Conservation (phyloP, 2,797 vertebrate species). For the Dallia pectoralis region DNA sequence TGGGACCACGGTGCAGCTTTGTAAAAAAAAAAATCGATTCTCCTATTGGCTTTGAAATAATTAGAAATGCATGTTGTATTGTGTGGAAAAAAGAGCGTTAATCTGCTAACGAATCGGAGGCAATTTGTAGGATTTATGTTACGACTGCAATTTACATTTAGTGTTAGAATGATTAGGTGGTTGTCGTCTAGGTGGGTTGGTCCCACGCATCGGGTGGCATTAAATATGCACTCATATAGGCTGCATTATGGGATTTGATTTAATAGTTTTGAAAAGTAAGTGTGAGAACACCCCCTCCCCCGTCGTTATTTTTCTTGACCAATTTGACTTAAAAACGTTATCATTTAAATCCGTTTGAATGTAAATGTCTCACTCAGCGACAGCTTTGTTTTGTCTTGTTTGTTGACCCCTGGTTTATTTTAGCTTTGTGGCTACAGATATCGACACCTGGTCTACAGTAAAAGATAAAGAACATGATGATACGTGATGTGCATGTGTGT, state of each 20-base stretch:
- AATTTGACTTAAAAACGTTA: slow-evolving; percentile 27
- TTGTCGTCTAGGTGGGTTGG: slow-evolving; percentile 61
- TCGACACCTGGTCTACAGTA: slow-evolving; percentile 54
- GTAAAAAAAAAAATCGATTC: slow-evolving; percentile 55
- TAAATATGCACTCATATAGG: slow-evolving; percentile 48
- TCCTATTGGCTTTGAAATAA: slow-evolving; percentile 68
- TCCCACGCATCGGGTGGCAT: slow-evolving; percentile 56
- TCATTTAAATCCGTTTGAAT: no score
- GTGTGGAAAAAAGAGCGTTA: slow-evolving; percentile 52
- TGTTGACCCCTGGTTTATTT: slow-evolving; percentile 30
- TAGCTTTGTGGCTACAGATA: slow-evolving; percentile 34
- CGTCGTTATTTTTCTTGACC: slow-evolving; percentile 18
- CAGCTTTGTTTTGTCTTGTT: slow-evolving; percentile 27
- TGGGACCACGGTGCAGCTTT: slow-evolving; percentile 26
- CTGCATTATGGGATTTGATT: slow-evolving; percentile 56
- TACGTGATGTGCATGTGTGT: slow-evolving; percentile 58
- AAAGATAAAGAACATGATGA: slow-evolving; percentile 54
- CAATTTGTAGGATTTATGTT: slow-evolving; percentile 60
- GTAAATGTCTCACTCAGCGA: no score
- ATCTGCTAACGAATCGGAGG: slow-evolving; percentile 61
- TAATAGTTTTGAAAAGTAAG: slow-evolving; percentile 49
- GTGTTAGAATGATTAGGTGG: slow-evolving; percentile 46
- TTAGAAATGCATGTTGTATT: slow-evolving; percentile 57
- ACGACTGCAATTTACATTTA: slow-evolving; percentile 60
- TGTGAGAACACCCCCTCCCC: slow-evolving; percentile 41